These are phyloP conservation scores for Drosophila prolongata DNA, from an alignment of 2,888 invertebrate species.

Conservation along the genomic window DNA sequence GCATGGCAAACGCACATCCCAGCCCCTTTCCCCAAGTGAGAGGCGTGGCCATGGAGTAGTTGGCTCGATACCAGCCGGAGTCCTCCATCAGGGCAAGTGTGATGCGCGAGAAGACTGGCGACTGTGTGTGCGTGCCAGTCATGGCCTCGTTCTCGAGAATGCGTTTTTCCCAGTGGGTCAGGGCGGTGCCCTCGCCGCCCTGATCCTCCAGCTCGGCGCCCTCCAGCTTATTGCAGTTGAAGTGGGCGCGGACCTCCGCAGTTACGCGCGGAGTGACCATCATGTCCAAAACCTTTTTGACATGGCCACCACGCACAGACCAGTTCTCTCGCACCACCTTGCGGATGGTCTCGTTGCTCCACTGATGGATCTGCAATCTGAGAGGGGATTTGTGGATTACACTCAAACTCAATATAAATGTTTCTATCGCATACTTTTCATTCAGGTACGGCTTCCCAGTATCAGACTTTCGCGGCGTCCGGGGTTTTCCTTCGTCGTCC, in stretches of 20 bases:
- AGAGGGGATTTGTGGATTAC: conserved; percentile 12
- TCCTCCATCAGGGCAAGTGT: conserved; percentile 99
- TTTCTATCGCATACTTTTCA: conserved; percentile 88
- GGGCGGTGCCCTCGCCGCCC: conserved; percentile 97
- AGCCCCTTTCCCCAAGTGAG: conserved; percentile 95
- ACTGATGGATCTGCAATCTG: conserved; percentile 95
- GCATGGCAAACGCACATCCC: conserved; percentile 97
- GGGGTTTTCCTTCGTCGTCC: conserved; percentile 94
- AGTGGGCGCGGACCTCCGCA: conserved; percentile 93
- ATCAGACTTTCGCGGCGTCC: conserved; percentile 91
- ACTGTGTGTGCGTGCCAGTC: conserved; percentile 99
- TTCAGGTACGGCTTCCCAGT: conserved; percentile 95
- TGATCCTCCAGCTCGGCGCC: conserved; percentile 99
- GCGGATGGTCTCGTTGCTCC: conserved; percentile 95
- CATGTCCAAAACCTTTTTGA: conserved; percentile 92
- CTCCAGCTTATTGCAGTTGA: conserved; percentile 93
- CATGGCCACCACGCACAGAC: conserved; percentile 91
- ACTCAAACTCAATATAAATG: too few relatives aligned
- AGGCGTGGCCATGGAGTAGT: conserved; percentile 94
- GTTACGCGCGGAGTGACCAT: conserved; percentile 96
- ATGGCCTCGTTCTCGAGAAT: conserved; percentile 99
- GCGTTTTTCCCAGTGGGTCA: conserved; percentile 99
- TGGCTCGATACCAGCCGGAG: conserved; percentile 98
- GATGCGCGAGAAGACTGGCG: conserved; percentile 97
- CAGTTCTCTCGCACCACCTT: conserved; percentile 89